A percentile compares a stretch with the other conserved stretches of the same genome.
Conservation (phyloP, 2,797 vertebrate species). For the Hydrolagus colliei region DNA sequence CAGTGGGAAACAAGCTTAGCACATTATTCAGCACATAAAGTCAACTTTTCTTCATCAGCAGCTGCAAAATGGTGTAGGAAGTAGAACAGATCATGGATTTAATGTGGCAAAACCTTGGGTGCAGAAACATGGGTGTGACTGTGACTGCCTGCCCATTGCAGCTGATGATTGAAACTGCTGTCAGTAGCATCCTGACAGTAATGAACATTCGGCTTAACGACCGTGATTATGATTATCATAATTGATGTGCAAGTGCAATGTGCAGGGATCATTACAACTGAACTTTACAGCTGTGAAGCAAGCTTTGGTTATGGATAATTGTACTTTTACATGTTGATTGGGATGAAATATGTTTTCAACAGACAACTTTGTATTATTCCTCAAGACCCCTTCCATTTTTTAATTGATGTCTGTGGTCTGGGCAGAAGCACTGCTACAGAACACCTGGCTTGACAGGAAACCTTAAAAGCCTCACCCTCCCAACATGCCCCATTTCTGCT, state of each 20-base stretch:
- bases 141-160: conserved; percentile 57
- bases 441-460: conserved; percentile 5
- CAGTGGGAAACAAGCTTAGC: conserved; percentile 51
- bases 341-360: conserved; percentile 58
- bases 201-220: conserved; percentile 76
- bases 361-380: conserved; percentile 50
- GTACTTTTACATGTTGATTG: conserved; percentile 58
- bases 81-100: conserved; percentile 63
- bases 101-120: conserved; percentile 65
- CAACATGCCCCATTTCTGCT: too few relatives aligned
- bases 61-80: conserved; percentile 61
- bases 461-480: background rate
- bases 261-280: conserved; percentile 66
- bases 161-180: conserved; percentile 69
- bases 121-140: conserved; percentile 65
- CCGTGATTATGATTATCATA: conserved; percentile 75
- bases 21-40: conserved; percentile 73
- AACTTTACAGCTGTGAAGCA: conserved; percentile 58
- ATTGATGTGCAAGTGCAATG: conserved; percentile 68
- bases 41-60: conserved; percentile 63
- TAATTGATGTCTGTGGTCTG: conserved; percentile 42
- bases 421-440: background rate
- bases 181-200: conserved; percentile 71
- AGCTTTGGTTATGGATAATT: conserved; percentile 58
- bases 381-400: conserved; percentile 40